Evolutionary conservation across 1,140 invertebrate species (phyloP).

Genomic region (Bombus haemorrhoidalis): DNA sequence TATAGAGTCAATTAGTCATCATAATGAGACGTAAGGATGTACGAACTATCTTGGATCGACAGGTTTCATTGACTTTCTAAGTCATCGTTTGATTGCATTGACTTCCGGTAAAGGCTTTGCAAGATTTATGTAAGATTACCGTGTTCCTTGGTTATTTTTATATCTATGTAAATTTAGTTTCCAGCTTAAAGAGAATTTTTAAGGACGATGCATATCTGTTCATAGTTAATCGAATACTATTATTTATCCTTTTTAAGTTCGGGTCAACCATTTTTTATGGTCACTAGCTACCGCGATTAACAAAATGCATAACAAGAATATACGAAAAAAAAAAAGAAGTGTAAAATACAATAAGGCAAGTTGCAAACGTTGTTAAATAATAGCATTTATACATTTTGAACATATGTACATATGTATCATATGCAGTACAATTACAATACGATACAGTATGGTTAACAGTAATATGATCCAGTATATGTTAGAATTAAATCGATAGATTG

Average conservation of each 20-base stretch:
- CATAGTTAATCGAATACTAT: neutral
- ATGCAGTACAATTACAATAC: too few species aligned
- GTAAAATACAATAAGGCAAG: neutral
- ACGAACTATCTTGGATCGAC: constrained; percentile 15
- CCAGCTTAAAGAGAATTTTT: neutral
- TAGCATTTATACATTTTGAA: too few species aligned
- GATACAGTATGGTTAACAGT: too few species aligned
- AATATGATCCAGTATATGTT: too few species aligned
- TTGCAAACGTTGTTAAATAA: too few species aligned
- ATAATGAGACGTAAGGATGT: constrained; percentile 40
- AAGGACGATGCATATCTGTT: neutral
- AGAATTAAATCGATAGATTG: too few species aligned
- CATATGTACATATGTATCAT: too few species aligned
- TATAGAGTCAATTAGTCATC: constrained; percentile 34
- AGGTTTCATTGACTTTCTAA: constrained; percentile 47
- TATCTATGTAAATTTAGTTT: neutral
- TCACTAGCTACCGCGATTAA: too few species aligned
- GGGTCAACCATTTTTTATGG: too few species aligned
- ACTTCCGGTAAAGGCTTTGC: constrained; percentile 34
- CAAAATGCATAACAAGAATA: neutral
- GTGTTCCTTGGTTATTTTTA: neutral
- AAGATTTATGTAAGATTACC: constrained; percentile 17
- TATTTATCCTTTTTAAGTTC: too few species aligned
- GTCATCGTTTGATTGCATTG: constrained; percentile 48
- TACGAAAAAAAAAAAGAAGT: neutral